Evolutionary conservation across 1,140 invertebrate genomes (phyloP).

Genomic region (Hypothenemus hampei): DNA sequence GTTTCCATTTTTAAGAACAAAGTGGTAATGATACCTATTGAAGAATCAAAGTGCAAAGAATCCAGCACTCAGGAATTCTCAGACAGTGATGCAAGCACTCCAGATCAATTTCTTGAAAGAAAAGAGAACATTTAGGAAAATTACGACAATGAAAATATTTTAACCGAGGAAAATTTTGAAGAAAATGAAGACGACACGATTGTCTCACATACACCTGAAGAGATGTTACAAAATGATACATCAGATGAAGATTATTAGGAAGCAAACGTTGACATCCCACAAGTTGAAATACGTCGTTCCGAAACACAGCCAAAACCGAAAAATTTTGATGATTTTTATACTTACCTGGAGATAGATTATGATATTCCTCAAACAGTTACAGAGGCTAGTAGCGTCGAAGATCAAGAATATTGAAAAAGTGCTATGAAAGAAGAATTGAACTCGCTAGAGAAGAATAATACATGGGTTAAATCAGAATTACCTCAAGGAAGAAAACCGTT

Average conservation of each 20-base stretch:
- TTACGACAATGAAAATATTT: neutral
- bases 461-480: neutral
- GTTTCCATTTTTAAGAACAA: too few relatives aligned
- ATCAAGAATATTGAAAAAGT: neutral
- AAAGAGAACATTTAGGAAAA: too few relatives aligned
- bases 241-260: neutral
- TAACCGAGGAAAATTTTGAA: neutral
- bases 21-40: too few relatives aligned
- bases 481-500: neutral
- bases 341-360: neutral
- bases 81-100: neutral
- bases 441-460: neutral
- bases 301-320: neutral
- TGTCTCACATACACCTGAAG: too few relatives aligned
- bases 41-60: too few relatives aligned
- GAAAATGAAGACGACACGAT: too few relatives aligned
- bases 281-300: neutral
- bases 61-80: too few relatives aligned
- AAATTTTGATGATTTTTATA: neutral
- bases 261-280: neutral
- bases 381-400: neutral
- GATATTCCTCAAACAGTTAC: neutral
- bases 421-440: constrained; percentile 5
- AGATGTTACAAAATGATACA: too few relatives aligned
- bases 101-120: neutral